phyloP scores from a whole-genome alignment of 1,140 invertebrate genomes.

The Drosophila repletoides region DNA sequence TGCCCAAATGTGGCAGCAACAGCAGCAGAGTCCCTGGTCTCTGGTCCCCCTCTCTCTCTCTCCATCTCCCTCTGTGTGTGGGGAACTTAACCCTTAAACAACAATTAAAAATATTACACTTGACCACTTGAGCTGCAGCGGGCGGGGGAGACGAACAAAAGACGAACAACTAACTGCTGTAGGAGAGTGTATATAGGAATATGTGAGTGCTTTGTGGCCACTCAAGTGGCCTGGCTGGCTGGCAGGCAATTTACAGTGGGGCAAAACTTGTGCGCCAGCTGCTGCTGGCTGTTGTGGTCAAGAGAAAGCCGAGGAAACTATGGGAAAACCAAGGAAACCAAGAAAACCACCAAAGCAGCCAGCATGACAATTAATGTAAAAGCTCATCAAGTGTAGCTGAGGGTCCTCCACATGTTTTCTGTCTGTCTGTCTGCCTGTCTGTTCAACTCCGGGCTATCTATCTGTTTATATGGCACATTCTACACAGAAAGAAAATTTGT shows the following conservation, averaged over 20 bases:
- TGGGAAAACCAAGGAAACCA: conserved; percentile 15
- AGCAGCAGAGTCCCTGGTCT: conserved; percentile 27
- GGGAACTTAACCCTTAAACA: conserved; percentile 71
- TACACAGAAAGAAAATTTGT: too few relatives aligned
- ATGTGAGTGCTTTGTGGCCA: conserved; percentile 49
- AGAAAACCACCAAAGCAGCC: conserved; percentile 35
- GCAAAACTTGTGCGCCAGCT: conserved; percentile 28
- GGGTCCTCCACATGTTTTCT: conserved; percentile 21
- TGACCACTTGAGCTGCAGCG: conserved; percentile 27
- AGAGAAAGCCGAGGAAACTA: conserved; percentile 16
- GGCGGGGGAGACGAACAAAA: conserved; percentile 17
- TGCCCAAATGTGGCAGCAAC: conserved; percentile 41
- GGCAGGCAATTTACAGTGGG: conserved; percentile 53
- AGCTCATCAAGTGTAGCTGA: conserved; percentile 63
- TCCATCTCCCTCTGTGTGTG: too few relatives aligned
- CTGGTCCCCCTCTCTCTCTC: too few relatives aligned
- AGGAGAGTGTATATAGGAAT: conserved; percentile 5
- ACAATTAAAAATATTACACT: conserved; percentile 74
- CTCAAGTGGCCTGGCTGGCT: conserved; percentile 52
- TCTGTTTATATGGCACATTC: too few relatives aligned
- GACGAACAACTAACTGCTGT: background rate
- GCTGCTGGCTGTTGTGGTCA: conserved; percentile 16
- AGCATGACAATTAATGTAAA: conserved; percentile 77
- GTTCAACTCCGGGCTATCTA: too few relatives aligned
- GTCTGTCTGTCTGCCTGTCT: conserved; percentile 19